phyloP scores from a whole-genome alignment of 2,797 vertebrate species.

The Eremophila alpestris region DNA sequence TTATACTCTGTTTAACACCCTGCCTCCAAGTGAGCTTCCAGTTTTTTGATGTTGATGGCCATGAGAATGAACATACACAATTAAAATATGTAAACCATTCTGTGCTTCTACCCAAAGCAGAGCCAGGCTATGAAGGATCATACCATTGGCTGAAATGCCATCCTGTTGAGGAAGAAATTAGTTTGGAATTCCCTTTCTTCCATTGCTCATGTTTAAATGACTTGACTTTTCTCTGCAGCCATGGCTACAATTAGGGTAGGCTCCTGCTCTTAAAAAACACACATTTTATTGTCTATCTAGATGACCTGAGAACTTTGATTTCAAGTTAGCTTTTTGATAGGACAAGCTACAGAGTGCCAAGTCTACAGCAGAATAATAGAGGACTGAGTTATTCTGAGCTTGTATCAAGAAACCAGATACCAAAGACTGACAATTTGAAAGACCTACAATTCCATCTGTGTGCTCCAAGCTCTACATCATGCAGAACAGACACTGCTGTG shows the following conservation, averaged over 20 bases:
- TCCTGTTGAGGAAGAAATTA: not conserved
- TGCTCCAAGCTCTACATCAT: too few species aligned
- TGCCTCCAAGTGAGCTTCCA: not conserved
- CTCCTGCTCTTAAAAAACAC: not conserved
- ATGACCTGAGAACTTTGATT: not conserved
- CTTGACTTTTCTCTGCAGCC: not conserved
- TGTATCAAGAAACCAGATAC: not conserved
- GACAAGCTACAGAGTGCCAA: not conserved
- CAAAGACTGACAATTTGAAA: not conserved
- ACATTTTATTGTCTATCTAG: not conserved
- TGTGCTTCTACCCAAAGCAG: not conserved
- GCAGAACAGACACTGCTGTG: not conserved
- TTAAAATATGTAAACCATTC: not conserved
- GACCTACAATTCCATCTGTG: not conserved
- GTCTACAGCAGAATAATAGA: not conserved
- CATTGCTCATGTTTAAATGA: not conserved
- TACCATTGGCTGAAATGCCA: not conserved
- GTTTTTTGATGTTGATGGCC: not conserved
- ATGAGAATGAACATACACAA: not conserved
- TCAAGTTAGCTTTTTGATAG: not conserved
- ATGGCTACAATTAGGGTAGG: not conserved
- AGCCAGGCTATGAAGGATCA: not conserved
- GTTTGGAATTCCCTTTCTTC: not conserved
- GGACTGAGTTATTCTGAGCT: not conserved
- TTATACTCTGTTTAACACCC: not conserved